These are phyloP conservation scores for Coreoperca whiteheadi DNA, from an alignment of 2,113 vertebrate genomes.

Conservation along the genomic window DNA sequence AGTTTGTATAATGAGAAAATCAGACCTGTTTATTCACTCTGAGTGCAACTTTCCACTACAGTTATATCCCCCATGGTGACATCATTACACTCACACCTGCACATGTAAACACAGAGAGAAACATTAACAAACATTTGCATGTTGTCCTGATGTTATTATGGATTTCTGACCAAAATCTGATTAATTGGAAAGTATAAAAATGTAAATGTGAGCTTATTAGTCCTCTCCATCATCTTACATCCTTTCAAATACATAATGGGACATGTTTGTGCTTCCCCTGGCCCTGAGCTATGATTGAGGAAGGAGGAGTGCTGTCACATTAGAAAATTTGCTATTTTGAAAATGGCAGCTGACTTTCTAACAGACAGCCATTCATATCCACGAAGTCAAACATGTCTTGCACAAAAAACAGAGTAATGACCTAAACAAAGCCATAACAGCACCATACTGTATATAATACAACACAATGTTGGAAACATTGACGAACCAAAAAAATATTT, in stretches of 20 bases:
- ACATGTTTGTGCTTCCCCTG: neutral
- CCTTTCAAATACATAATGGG: neutral
- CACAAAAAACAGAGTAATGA: neutral
- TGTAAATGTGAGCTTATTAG: neutral
- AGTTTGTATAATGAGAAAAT: conserved; percentile 27
- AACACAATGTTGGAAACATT: neutral
- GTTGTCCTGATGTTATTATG: neutral
- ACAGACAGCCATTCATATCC: neutral
- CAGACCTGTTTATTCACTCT: conserved; percentile 44
- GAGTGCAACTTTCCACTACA: conserved; percentile 48
- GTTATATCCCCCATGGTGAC: conserved; percentile 14
- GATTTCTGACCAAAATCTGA: conserved; percentile 1
- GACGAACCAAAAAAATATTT: neutral
- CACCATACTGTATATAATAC: neutral
- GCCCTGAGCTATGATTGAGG: neutral
- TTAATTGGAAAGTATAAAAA: conserved; percentile 4
- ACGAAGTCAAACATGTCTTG: conserved; percentile 9
- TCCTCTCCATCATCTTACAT: neutral
- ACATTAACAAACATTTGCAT: conserved; percentile 30
- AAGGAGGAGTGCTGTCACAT: neutral
- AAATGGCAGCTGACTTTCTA: neutral
- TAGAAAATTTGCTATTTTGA: neutral
- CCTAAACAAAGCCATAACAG: conserved; percentile 1
- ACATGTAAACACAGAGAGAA: conserved; percentile 29
- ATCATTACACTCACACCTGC: conserved; percentile 37